Base-by-base conservation (phyloP, 2,797 vertebrate species). In the Microctenopoma steveboyesi region DNA sequence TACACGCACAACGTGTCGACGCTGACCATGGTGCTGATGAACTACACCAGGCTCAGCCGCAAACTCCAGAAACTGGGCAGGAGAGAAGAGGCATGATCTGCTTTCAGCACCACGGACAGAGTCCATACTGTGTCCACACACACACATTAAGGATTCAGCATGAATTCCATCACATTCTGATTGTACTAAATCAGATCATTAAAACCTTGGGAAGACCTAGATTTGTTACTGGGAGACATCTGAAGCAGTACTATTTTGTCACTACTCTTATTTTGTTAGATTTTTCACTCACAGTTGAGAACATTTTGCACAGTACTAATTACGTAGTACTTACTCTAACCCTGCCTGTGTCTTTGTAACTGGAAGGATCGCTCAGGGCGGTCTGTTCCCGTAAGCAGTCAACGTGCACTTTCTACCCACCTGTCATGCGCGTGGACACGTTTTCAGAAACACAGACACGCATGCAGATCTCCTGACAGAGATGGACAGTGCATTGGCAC, bases 401-500 rank as follows among this genome's bases (percentile, higher is more conserved):
- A 49, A 27, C 57, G 49, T 43, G 40, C 18, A 70, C 66, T 27
- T 64, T 4, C 37, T 16, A 30, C 50, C 49, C 13, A 8, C 27
- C 14, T 22, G 35, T 54, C 35, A 52, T 6, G 22, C 28, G 28
- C 3, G 28, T 18, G 13, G 12, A 22, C 22, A 12, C 58, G 28
- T 50, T 50, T 39, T 22, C 47, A 56, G 30, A 65, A 50, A 70
- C 33, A 66, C 62, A 71, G 7, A 69, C 35, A 42, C 1, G 22
- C 37, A 11, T 39, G 40, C 72, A 75, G 54, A 76, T 54, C 74
- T n/a, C 56, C 8, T 74, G 15, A 51, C 12, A 54, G 39, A 64
- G 62, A 74, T 39, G 39, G 56, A 76, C 74, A 48, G 49, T 47
- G 51, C 72, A 74, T 81, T 77, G 72, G 70, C 53, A 60, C 81